These are phyloP conservation scores for Nezara viridula DNA, from an alignment of 2,888 invertebrate genomes.

Conservation along the genomic window DNA sequence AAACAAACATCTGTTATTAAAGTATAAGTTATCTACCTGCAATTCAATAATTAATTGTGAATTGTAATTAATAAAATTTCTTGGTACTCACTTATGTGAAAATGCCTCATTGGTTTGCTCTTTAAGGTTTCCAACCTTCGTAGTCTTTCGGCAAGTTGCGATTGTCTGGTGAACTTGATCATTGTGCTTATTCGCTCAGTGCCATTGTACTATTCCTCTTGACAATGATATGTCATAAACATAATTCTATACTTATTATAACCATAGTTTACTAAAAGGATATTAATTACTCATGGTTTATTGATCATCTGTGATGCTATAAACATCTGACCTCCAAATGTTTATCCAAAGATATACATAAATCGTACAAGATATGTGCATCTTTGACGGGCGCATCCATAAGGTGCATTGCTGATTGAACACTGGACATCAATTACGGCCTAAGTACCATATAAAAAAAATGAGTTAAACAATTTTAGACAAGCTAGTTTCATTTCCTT, in stretches of 20 bases:
- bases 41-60: too few relatives aligned
- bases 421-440: too few relatives aligned
- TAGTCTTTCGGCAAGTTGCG: neutral
- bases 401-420: too few relatives aligned
- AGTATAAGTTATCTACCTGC: too few relatives aligned
- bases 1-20: too few relatives aligned
- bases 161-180: neutral
- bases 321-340: slow-evolving; percentile 5
- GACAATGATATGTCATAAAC: neutral
- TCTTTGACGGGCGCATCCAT: too few relatives aligned
- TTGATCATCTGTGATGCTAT: neutral
- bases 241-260: neutral
- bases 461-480: too few relatives aligned
- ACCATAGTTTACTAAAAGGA: neutral
- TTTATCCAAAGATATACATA: too few relatives aligned
- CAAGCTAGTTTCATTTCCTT: too few relatives aligned
- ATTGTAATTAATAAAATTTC: neutral
- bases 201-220: neutral
- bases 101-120: neutral
- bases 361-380: too few relatives aligned
- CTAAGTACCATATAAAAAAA: too few relatives aligned
- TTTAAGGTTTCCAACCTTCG: neutral
- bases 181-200: neutral
- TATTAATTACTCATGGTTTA: neutral
- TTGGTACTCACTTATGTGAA: neutral